Evolutionary conservation across 92 coral and sea anemone genomes (phyloP), one percentile per base, ranked within the genome.

Genomic region (Blastomussa wellsi): DNA sequence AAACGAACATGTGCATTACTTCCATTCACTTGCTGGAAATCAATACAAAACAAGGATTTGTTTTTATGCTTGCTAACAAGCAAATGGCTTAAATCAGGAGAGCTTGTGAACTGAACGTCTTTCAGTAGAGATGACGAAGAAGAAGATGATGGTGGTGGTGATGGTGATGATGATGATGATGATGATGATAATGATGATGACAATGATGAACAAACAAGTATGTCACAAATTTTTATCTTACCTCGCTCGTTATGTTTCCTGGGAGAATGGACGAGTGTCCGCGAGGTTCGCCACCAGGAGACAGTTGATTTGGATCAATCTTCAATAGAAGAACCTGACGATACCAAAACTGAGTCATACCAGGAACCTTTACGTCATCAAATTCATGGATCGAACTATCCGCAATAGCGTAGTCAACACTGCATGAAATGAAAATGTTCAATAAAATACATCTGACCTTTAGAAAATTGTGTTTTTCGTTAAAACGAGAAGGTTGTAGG

Each of bases 251-350:
- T 19, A 22, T 22, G 67, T 81, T 81, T 53, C 33, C 16, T 0
- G 74, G 57, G 2, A 11, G 31, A 51, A 13, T 6, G 14, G 68
- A 49, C 4, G 49, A 6, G 10, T 26, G 66, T 4, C 16, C 37
- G n/a, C 3, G 28, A 44, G 19, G 9, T 4, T 37, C 53, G 14
- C 37, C 35, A 16, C 28, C 37, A 5, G 68, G 10, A 28, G 52
- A 17, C 1, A 82, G 69, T 57, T 82, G 86, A 71, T 19, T 71
- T 37, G 77, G 35, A 33, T 82, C 70, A 82, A 82, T 82, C 71
- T 24, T 82, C 67, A 82, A 38, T 14, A 12, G 48, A 44, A 81
- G 24, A 14, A 71, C 78, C 0, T 69, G 78, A 10, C 78, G 86
- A 24, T 0, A 0, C 86, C 86, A 82, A 55, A 35, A 52, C 33